Evolutionary conservation across 2,113 vertebrate genomes (phyloP), one percentile per base, ranked within the genome.

Genomic region (Oryzias curvinotus): DNA sequence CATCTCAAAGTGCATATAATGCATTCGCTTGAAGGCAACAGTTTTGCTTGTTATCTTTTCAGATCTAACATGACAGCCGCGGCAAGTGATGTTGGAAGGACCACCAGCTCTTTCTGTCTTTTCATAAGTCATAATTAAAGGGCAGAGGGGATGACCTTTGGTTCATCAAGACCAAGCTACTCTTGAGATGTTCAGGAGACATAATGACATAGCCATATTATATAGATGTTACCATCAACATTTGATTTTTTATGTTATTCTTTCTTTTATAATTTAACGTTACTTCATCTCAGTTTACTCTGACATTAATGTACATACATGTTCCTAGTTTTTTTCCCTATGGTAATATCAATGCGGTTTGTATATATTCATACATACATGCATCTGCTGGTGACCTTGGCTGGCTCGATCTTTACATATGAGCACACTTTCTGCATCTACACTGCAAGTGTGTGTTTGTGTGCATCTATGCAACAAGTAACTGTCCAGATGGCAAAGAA

Each of bases 101-200:
- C 74, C 84, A 83, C 85, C 88, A 78, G 74, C 66, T 71, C 63
- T 56, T 65, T 75, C 70, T 71, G 65, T 70, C 59, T 46, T 69
- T 82, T 48, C 70, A 53, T 56, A 78, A 82, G 79, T 90, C 88
- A 89, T 92, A 91, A 84, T 91, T 87, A 89, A 87, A 92, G 90
- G 90, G 73, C 86, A 65, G 18, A 90, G 91, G 92, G 95, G 90
- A 93, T 89, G 88, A 83, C 82, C 92, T 84, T 85, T 94, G 90
- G 91, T 91, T 89, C 81, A 19, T 36, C 68, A 54, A 82, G 87
- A 87, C 91, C 88, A 90, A 77, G 77, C 90, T 82, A 84, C 85
- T 80, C 81, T 73, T 84, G 90, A 87, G 78, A 83, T 76, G 78
- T 83, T 86, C 84, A 91, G 78, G 82, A 86, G 92, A 36, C 36